Percentiles rank a stretch among this genome's conserved stretches.
Evolutionary conservation across 2,113 vertebrate genomes (phyloP).

Genomic region (Vombatus ursinus): DNA sequence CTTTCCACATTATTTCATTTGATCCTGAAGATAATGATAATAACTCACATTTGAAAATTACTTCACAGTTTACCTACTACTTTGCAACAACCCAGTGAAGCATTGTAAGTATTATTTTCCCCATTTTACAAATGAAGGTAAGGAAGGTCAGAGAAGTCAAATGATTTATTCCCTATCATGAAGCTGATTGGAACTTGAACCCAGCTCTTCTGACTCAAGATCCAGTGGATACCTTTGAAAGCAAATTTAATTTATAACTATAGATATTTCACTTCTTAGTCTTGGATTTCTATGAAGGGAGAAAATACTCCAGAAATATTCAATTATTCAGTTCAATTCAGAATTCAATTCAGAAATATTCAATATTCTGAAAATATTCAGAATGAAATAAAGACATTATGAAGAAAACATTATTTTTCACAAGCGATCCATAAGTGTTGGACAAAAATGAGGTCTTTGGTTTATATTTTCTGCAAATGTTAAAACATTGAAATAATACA

Average conservation of each 20-base stretch:
- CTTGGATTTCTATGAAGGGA: neutral
- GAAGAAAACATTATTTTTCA: neutral
- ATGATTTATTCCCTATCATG: neutral
- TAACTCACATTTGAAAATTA: neutral
- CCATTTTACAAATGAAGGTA: conserved; percentile 39
- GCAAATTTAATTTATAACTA: neutral
- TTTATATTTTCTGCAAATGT: conserved; percentile 39
- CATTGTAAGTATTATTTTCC: neutral
- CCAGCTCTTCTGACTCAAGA: neutral
- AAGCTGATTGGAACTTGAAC: neutral
- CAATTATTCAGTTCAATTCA: too few species aligned
- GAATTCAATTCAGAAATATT: too few species aligned
- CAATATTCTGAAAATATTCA: too few species aligned
- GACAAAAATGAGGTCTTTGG: neutral
- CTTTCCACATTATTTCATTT: neutral
- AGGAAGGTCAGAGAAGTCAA: neutral
- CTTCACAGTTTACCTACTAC: neutral
- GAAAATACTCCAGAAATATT: too few species aligned
- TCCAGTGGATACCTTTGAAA: neutral
- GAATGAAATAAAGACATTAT: neutral
- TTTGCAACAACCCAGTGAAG: neutral
- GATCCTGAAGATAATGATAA: neutral
- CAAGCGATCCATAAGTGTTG: neutral
- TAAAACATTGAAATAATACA: conserved; percentile 41
- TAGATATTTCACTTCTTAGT: neutral